phyloP scores from a whole-genome alignment of 1,140 invertebrate species.

The Heliothis subflexa region DNA sequence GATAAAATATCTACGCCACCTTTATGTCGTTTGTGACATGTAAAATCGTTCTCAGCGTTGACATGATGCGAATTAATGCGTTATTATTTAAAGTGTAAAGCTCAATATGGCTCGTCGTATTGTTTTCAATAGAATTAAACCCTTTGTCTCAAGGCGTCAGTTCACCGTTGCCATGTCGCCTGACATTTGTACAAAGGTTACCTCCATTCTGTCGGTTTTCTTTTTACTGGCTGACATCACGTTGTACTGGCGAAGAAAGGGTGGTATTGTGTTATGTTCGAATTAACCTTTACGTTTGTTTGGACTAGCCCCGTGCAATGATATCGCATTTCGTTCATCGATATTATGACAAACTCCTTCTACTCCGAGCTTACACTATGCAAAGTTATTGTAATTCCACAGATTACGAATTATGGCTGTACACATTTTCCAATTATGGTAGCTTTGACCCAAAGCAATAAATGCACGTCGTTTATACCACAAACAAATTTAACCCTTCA shows the following conservation, averaged over 20 bases:
- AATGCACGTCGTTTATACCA: slow-evolving; percentile 36
- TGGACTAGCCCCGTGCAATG: slow-evolving; percentile 45
- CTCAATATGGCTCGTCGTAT: slow-evolving; percentile 58
- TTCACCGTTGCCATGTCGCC: slow-evolving; percentile 70
- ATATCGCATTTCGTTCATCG: slow-evolving; percentile 3
- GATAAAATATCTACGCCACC: slow-evolving; percentile 62
- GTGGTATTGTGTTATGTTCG: slow-evolving; percentile 73
- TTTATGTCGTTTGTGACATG: slow-evolving; percentile 64
- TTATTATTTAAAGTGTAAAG: slow-evolving; percentile 59
- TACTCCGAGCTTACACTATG: slow-evolving; percentile 22
- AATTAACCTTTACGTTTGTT: slow-evolving; percentile 78
- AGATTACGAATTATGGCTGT: slow-evolving; percentile 40
- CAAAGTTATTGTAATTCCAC: slow-evolving; percentile 30
- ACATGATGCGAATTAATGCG: slow-evolving; percentile 53
- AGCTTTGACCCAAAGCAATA: slow-evolving; percentile 47
- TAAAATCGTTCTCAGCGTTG: slow-evolving; percentile 53
- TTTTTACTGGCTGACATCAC: slow-evolving; percentile 77
- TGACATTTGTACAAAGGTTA: slow-evolving; percentile 85
- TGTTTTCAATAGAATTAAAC: slow-evolving; percentile 71
- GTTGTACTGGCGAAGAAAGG: slow-evolving; percentile 76
- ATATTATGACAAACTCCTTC: slow-evolving; percentile 48
- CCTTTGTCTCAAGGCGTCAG: slow-evolving; percentile 81
- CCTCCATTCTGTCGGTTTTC: slow-evolving; percentile 75
- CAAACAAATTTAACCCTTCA: slow-evolving; percentile 51
- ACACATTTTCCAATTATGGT: slow-evolving; percentile 47